A percentile compares a stretch with the other conserved stretches of the same genome.
Conservation (phyloP, 2,888 invertebrate genomes). For the Blera fallax region DNA sequence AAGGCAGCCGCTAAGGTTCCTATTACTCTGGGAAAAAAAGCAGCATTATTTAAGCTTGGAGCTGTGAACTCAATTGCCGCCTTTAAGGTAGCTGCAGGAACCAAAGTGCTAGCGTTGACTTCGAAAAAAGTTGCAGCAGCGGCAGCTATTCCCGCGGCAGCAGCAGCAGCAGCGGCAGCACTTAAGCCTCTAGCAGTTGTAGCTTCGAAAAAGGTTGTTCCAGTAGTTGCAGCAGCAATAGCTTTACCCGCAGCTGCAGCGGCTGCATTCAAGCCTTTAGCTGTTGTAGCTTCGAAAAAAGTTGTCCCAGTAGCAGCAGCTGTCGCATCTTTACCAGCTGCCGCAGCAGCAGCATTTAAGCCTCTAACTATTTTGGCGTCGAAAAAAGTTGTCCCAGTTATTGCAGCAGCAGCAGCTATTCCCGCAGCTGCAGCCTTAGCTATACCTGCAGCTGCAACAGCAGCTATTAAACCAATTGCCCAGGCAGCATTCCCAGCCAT, state of each 20-base stretch:
- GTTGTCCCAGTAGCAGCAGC: slow-evolving; percentile 8
- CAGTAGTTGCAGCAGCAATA: not conserved
- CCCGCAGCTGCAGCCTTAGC: not conserved
- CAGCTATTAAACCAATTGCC: not conserved
- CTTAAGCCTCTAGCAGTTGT: not conserved
- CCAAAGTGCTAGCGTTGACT: slow-evolving; percentile 16
- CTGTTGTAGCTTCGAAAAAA: slow-evolving; percentile 14
- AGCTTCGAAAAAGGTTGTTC: not conserved
- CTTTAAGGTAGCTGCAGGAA: slow-evolving; percentile 31
- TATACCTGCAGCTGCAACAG: not conserved
- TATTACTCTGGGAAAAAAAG: slow-evolving; percentile 42
- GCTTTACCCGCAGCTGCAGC: not conserved
- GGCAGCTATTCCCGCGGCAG: slow-evolving; percentile 14
- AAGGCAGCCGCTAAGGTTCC: slow-evolving; percentile 38
- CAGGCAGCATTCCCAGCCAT: not conserved
- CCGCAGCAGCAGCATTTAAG: not conserved
- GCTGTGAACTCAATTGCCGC: slow-evolving; percentile 41
- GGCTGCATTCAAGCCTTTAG: not conserved
- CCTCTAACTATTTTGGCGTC: not conserved
- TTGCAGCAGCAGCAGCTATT: not conserved
- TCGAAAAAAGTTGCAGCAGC: slow-evolving; percentile 29
- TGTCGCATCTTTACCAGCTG: not conserved
- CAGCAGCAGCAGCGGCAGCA: not conserved
- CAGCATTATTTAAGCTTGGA: slow-evolving; percentile 30
- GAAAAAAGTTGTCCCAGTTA: no score